Base-by-base conservation (phyloP, 2,113 vertebrate genomes). In the Struthio camelus region DNA sequence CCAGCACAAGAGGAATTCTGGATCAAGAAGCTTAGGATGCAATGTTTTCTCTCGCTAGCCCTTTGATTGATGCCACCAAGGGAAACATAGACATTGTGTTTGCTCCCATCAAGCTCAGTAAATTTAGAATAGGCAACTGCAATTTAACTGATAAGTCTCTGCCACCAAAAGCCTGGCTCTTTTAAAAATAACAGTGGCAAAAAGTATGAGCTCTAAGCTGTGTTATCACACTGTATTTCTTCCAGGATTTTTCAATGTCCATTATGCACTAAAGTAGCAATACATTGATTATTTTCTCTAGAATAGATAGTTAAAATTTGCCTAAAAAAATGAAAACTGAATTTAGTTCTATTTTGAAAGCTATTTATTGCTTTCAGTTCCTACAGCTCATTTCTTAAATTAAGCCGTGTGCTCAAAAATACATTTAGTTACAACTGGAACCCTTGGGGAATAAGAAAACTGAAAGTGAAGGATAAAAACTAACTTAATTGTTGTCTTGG, bases 1-100 rank as follows among this genome's bases (percentile, higher is more conserved):
- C 62, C 89, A 80, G 13, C 85, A 93, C 7, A n/a, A 19, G 27
- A 96, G 16, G 79, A 97, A 96, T 97, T 94, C 44, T 83, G 83
- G 94, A 75, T 95, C 40, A 44, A 81, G 54, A 85, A 16, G 40
- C 40, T 93, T 95, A 81, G 82, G 58, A 71, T 42, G 27, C 2
- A 5, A 42, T 65, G n/a, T 84, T 94, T 94, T 93, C 46, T n/a
- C 44, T 59, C 18, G 24, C 54, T 80, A 90, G 10, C 76, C 71
- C 46, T 93, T 83, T 93, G 89, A 96, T 70, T 94, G 79, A 92
- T 96, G 34, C n/a, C 58, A 44, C 48, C 42, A 76, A 32, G 17
- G 17, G 50, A 80, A 83, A 80, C 42, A 36, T 12, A 86, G 28
- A 72, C 48, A 67, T 75, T n/a, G 36, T 79, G 53, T 85, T 96